phyloP scores from a whole-genome alignment of 2,888 invertebrate species.

The Melipona bicolor region DNA sequence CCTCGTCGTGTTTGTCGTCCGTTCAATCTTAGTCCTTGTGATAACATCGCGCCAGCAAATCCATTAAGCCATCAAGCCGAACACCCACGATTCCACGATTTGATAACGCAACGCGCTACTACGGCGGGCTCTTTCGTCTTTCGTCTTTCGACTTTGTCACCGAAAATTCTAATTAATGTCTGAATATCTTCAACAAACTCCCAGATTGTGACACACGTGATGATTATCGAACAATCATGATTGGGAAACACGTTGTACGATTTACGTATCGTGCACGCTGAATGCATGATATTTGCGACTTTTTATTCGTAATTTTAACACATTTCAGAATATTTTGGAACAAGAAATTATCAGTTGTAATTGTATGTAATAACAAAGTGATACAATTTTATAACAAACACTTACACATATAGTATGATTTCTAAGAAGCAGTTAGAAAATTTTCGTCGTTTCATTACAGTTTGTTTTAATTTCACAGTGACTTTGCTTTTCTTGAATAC shows the following conservation, averaged over 20 bases:
- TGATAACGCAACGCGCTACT: constrained; percentile 29
- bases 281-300: neutral
- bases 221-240: neutral
- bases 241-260: neutral
- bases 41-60: constrained; percentile 50
- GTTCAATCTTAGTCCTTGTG: constrained; percentile 51
- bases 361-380: too few relatives aligned
- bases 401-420: too few relatives aligned
- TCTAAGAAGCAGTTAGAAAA: too few relatives aligned
- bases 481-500: too few relatives aligned
- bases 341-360: too few relatives aligned
- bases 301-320: too few relatives aligned
- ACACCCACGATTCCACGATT: constrained; percentile 25
- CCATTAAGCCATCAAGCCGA: constrained; percentile 46
- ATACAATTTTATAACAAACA: too few relatives aligned
- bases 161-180: neutral
- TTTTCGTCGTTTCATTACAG: too few relatives aligned
- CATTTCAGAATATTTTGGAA: too few relatives aligned
- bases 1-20: constrained; percentile 32
- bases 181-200: neutral
- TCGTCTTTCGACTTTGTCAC: neutral
- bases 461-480: too few relatives aligned
- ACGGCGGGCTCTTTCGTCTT: neutral
- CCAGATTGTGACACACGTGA: neutral
- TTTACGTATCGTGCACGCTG: neutral